Base-by-base conservation (phyloP, 2,888 invertebrate species). In the Pandemis heparana region DNA sequence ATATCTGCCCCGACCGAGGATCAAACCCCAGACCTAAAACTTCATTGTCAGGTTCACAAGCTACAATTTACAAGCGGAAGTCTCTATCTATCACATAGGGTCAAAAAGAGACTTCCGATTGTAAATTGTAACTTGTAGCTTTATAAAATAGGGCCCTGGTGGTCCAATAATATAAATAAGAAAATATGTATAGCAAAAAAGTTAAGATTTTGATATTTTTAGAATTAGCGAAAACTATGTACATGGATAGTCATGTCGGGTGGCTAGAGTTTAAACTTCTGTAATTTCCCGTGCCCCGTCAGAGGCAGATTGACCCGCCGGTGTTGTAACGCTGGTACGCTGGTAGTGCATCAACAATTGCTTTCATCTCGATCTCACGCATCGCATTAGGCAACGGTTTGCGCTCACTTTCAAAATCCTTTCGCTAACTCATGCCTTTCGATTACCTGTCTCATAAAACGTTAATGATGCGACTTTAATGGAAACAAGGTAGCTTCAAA, bases 341-440 rank as follows among this genome's bases (percentile, higher is more conserved):
- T 68, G 71, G 77, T 78, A 78, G 79, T 78, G 79, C 80, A 79
- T 78, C 79, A 80, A 83, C 82, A 82, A 83, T 81, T 85, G 81
- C 84, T 86, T 82, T 85, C 84, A 83, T 86, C 83, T 84, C 77
- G 73, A 78, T 73, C 73, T 75, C 79, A 80, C 82, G 79, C 80
- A 81, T 80, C 80, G 78, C 77, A 78, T 85, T 86, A 81, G 79
- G 83, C 82, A 86, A 85, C 80, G 79, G 56, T 74, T 73, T 46
- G 82, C 86, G 79, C 85, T 89, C 87, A 89, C 89, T 90, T 90
- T 88, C 86, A 85, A 87, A 83, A 86, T 87, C 87, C 87, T 87
- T 86, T 89, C 84, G 85, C 84, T 83, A 77, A 77, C 64, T 69
- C 64, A 51, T 38, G 65, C 65, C 51, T 65, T 60, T 51, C 43